These are phyloP conservation scores for Oceanodroma leucorhoa DNA, from an alignment of 2,797 vertebrate genomes.

Conservation along the genomic window DNA sequence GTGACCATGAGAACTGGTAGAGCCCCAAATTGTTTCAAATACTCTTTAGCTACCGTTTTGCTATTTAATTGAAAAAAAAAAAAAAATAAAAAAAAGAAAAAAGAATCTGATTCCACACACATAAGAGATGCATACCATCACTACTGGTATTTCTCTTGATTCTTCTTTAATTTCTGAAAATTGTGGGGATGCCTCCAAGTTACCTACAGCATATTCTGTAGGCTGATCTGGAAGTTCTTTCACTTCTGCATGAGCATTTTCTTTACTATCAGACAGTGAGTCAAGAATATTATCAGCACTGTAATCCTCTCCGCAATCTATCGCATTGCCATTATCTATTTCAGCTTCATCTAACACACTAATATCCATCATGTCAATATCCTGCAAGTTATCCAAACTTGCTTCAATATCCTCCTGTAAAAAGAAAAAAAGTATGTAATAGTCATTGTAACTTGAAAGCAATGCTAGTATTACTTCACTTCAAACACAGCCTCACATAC, in stretches of 20 bases:
- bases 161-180: constrained; percentile 60
- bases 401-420: constrained; percentile 83
- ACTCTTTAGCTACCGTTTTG: neutral
- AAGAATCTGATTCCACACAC: neutral
- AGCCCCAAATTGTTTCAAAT: neutral
- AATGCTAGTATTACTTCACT: neutral
- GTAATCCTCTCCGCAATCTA: constrained; percentile 77
- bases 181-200: constrained; percentile 39
- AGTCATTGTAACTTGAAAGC: neutral
- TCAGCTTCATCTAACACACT: constrained; percentile 87
- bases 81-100: neutral
- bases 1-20: neutral
- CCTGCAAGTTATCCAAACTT: constrained; percentile 84
- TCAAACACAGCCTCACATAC: constrained; percentile 64
- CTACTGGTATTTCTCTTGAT: constrained; percentile 55
- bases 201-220: constrained; percentile 67
- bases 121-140: constrained; percentile 29
- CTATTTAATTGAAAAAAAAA: neutral
- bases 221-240: constrained; percentile 64
- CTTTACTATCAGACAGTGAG: constrained; percentile 73
- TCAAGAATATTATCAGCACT: constrained; percentile 74
- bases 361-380: constrained; percentile 90
- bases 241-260: constrained; percentile 68
- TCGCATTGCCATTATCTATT: constrained; percentile 80
- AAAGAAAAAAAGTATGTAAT: constrained; percentile 14